Base-by-base conservation (phyloP, 2,888 invertebrate genomes). In the Platerodrilus igneus region DNA sequence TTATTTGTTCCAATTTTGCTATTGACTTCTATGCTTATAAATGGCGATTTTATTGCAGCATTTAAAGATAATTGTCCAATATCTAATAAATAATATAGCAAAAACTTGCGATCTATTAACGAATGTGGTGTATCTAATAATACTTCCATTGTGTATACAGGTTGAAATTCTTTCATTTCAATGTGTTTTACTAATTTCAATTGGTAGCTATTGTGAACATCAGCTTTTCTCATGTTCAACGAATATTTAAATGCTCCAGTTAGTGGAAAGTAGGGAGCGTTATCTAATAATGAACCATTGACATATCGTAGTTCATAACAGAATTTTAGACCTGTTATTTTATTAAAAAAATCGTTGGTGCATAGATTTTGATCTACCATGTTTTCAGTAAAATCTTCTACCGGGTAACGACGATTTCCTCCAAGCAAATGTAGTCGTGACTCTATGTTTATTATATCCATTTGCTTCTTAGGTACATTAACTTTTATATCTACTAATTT, bases 41-140 rank as follows among this genome's bases (percentile, higher is more conserved):
- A 50, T 8, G 53, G 53, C 1, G 53, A 50, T 15, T 26, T 22
- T n/a, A 53, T n/a, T 19, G 40, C 40, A 6, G 44, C 40, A n/a
- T 45, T 45, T 3, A 53, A 17, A 4, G 35, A 41, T 11, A 49
- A 30, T 13, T 43, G 36, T 28, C 48, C 41, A n/a, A 44, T 32
- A 38, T 55, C 45, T 10, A 52, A 14, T 28, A 34, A 19, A 23
- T 51, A 43, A 4, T 41, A 41, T 2, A 46, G 42, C 20, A 45
- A 23, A 6, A 55, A 37, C 44, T 51, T 51, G 3, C 55, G 34
- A 38, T 53, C 41, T 0, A 51, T 27, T 21, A 23, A 13, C 2
- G 55, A 55, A 37, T 53, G 51, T 5, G 53, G 53, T 0, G 53
- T 53, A 31, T 55, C 52, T 7, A 52, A 22, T 29, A 48, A 37